Percentiles rank a stretch among this genome's conserved stretches.
Conservation (phyloP, 2,113 vertebrate species). For the Prunella himalayana region DNA sequence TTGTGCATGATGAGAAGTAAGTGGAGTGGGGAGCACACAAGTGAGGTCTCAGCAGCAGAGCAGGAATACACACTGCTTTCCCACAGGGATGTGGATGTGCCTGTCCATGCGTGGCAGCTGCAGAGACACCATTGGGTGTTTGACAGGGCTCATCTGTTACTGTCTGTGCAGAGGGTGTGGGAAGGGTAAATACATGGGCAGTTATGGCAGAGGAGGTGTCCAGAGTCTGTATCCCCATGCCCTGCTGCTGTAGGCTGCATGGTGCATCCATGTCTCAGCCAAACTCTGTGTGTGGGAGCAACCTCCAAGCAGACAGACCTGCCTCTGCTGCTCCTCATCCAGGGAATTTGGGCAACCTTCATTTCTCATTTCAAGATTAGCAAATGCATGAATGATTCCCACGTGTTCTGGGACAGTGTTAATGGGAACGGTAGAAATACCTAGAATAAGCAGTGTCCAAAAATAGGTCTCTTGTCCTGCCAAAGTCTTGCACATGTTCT, state of each 20-base stretch:
- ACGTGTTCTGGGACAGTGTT: background rate
- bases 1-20: background rate
- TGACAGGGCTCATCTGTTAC: background rate
- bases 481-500: conserved; percentile 2
- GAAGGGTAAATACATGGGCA: background rate
- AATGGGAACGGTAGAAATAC: background rate
- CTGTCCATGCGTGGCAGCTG: accelerated
- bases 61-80: background rate
- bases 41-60: background rate
- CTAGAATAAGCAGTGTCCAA: background rate
- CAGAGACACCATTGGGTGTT: background rate
- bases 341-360: background rate
- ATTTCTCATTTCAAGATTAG: background rate
- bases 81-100: background rate
- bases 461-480: conserved; percentile 21
- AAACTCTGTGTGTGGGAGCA: accelerated
- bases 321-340: background rate
- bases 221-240: background rate
- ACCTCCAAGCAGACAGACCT: background rate
- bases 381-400: background rate
- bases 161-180: accelerated
- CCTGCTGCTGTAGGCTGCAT: accelerated
- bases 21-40: accelerated
- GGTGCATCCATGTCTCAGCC: accelerated
- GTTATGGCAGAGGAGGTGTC: background rate